Evolutionary conservation across 1,140 invertebrate species (phyloP).

Genomic region (Scaptomyza montana): DNA sequence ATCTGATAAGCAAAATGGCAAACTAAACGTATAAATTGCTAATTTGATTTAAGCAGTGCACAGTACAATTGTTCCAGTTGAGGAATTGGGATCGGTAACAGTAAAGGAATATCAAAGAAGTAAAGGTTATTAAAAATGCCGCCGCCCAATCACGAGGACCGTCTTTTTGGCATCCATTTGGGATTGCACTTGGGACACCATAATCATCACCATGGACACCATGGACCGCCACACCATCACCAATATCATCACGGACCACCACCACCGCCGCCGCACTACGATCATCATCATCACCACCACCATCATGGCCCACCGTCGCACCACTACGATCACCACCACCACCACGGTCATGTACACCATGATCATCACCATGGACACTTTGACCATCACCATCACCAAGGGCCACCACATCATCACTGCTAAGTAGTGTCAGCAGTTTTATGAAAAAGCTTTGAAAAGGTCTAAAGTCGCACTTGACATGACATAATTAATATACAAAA

Average conservation of each 20-base stretch:
- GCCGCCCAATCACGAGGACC: slow-evolving; percentile 59
- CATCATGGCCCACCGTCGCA: slow-evolving; percentile 41
- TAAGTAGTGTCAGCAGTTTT: slow-evolving; percentile 1
- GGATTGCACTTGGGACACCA: slow-evolving; percentile 54
- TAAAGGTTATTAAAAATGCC: slow-evolving; percentile 45
- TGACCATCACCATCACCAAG: slow-evolving; percentile 46
- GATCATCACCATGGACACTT: slow-evolving; percentile 32
- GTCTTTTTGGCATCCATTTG: slow-evolving; percentile 65
- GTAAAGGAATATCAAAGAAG: slow-evolving; percentile 24
- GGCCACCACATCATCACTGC: slow-evolving; percentile 59
- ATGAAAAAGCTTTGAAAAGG: neutral
- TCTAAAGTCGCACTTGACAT: neutral
- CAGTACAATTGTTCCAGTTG: slow-evolving; percentile 45
- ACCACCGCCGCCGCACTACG: slow-evolving; percentile 13
- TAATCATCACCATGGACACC: slow-evolving; percentile 40
- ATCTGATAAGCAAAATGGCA: slow-evolving; percentile 17
- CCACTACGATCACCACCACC: slow-evolving; percentile 47
- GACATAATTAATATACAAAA: slow-evolving; percentile 10
- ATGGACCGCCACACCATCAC: slow-evolving; percentile 16
- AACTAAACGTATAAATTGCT: slow-evolving; percentile 52
- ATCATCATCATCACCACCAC: slow-evolving; percentile 46
- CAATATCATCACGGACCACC: slow-evolving; percentile 36
- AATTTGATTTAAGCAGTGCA: slow-evolving; percentile 14
- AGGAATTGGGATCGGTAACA: slow-evolving; percentile 25
- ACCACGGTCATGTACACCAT: slow-evolving; percentile 11